Evolutionary conservation across 2,888 invertebrate genomes (phyloP), one percentile per base, ranked within the genome.

Genomic region (Cremastinae sp.): DNA sequence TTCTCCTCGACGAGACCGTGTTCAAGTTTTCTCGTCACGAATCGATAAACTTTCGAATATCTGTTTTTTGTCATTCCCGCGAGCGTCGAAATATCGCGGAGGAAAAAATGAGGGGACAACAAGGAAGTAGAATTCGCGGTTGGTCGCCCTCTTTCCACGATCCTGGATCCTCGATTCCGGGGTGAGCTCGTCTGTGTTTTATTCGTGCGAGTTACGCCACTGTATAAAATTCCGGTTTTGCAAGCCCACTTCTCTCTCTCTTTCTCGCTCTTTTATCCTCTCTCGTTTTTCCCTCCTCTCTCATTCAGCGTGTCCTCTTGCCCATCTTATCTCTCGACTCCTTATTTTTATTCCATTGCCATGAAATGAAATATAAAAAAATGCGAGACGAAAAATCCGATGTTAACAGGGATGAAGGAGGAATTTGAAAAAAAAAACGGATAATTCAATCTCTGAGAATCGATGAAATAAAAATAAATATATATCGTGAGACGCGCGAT

Each of bases 181-280:
- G 59, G 62, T 71, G 73, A 55, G 77, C 68, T 71, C 71, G 77
- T 71, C 71, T 78, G 66, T 69, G 75, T 78, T 79, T 78, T 79
- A 79, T 78, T 78, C 75, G 77, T 61, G 66, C 81, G 83, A 81
- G 84, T 88, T 87, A 88, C 87, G 87, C 87, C 87, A 87, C 84
- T 86, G 86, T 83, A 87, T 85, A 85, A 87, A 87, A 88, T 87
- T 88, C 88, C 88, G 88, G 88, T 88, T 88, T 80, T 84, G 78
- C 84, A 81, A 83, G 82, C 82, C 83, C 83, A 65, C 61, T 75
- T 58, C 22, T 66, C 64, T 66, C 66, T 51, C 69, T 75, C 65
- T 71, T 65, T 53, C 22, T 20, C 49, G 62, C 45, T 45, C 20
- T 64, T n/a, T 20, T 53, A 9, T 35, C 72, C 43, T 9, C 14